phyloP scores from a whole-genome alignment of 2,113 vertebrate genomes.

The Galbula dea region DNA sequence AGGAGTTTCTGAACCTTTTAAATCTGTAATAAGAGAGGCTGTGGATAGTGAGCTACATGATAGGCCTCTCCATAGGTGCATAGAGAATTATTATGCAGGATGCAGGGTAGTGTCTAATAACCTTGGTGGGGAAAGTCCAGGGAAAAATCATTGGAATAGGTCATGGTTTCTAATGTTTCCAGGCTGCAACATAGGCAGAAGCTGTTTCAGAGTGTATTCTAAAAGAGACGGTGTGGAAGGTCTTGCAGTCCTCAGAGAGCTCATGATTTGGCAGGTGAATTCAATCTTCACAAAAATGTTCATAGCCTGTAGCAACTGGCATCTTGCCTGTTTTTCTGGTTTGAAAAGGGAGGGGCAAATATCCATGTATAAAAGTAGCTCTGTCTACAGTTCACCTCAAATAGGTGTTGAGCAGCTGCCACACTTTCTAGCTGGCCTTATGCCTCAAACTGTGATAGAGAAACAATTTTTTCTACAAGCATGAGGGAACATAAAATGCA shows the following conservation, averaged over 20 bases:
- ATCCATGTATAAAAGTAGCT: constrained; percentile 11
- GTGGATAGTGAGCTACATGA: not conserved
- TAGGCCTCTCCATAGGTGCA: not conserved
- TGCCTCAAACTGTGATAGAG: not conserved
- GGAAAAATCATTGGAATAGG: not conserved
- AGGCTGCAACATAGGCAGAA: not conserved
- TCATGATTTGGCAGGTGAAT: constrained; percentile 18
- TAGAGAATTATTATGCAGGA: not conserved
- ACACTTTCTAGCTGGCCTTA: not conserved
- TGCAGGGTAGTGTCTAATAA: not conserved
- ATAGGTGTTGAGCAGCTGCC: not conserved
- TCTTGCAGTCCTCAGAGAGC: not conserved
- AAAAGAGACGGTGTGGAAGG: not conserved
- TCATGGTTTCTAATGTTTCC: not conserved
- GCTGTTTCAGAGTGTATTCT: not conserved
- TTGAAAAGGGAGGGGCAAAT: not conserved
- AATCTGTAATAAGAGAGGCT: not conserved
- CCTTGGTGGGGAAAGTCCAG: not conserved
- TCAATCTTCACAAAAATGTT: not conserved
- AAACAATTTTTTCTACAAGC: not conserved
- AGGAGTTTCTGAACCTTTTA: not conserved
- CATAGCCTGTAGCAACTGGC: not conserved
- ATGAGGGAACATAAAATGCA: not conserved
- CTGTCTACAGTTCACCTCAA: constrained; percentile 3
- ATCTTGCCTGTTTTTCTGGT: constrained; percentile 3